A percentile compares a stretch with the other conserved stretches of the same genome.
Evolutionary conservation across 2,113 vertebrate genomes (phyloP).

Genomic region (Morphnarchus princeps): DNA sequence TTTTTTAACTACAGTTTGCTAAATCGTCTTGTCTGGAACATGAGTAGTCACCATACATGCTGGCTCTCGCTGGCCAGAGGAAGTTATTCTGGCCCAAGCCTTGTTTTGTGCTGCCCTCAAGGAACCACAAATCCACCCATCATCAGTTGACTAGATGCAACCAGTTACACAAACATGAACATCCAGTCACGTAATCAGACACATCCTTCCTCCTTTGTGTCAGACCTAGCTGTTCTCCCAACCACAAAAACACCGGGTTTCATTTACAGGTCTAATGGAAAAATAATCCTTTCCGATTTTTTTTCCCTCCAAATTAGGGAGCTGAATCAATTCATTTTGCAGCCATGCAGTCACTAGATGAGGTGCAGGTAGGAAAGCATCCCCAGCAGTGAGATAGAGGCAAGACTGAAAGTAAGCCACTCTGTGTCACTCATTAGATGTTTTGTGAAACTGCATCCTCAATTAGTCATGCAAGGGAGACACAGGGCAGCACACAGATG

Average conservation of each 20-base stretch:
- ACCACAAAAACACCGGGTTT: neutral
- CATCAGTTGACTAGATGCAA: neutral
- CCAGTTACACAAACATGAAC: neutral
- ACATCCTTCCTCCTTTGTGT: neutral
- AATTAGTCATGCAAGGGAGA: neutral
- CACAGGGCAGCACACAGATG: neutral
- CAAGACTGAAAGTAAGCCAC: neutral
- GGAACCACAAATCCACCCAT: neutral
- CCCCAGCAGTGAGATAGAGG: neutral
- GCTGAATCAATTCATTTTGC: neutral
- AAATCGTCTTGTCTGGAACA: neutral
- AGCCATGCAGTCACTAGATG: neutral
- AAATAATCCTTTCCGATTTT: neutral
- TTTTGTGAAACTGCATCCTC: neutral
- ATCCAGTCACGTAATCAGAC: neutral
- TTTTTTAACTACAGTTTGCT: neutral
- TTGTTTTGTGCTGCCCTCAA: neutral
- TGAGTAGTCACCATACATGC: neutral
- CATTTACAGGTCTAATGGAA: neutral
- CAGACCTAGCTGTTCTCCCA: neutral
- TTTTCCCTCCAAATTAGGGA: neutral
- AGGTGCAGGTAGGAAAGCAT: neutral
- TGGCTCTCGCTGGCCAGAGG: neutral
- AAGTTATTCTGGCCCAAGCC: neutral
- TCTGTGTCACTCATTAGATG: neutral